Conservation (phyloP, 2,888 invertebrate genomes). For the Teleiodes luculella region DNA sequence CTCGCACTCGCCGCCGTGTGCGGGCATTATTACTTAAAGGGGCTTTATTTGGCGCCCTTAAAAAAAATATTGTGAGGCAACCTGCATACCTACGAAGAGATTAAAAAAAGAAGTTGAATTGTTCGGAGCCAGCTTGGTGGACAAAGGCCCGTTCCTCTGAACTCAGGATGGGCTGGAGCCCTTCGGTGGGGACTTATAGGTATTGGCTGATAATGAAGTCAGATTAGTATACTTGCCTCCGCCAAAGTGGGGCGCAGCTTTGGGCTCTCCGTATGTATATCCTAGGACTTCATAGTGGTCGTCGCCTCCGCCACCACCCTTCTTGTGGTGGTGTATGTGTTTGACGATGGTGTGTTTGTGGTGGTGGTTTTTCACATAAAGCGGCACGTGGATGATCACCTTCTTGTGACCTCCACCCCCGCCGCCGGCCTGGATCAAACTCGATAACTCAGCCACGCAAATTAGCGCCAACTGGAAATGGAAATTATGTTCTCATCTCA, state of each 20-base stretch:
- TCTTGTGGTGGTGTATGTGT: slow-evolving; percentile 82
- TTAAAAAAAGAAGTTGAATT: too few species aligned
- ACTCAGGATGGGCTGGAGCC: background rate
- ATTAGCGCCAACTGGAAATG: slow-evolving; percentile 55
- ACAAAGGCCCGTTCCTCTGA: too few species aligned
- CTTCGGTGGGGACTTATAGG: too few species aligned
- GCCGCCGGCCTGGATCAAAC: slow-evolving; percentile 61
- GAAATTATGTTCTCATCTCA: too few species aligned
- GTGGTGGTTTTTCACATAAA: slow-evolving; percentile 86
- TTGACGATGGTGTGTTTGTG: slow-evolving; percentile 89
- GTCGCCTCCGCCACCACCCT: slow-evolving; percentile 74
- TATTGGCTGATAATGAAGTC: background rate
- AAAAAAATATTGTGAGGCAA: too few species aligned
- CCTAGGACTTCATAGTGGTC: slow-evolving; percentile 84
- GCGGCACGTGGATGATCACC: slow-evolving; percentile 88
- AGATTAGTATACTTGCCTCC: slow-evolving; percentile 43
- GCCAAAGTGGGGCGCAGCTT: slow-evolving; percentile 69
- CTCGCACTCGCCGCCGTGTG: too few species aligned
- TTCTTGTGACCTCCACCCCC: slow-evolving; percentile 81
- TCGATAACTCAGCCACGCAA: slow-evolving; percentile 57
- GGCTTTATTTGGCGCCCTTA: too few species aligned
- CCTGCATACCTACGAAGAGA: too few species aligned
- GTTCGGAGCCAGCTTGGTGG: too few species aligned
- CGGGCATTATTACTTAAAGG: too few species aligned
- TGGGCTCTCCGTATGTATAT: slow-evolving; percentile 82